A percentile compares a stretch with the other conserved stretches of the same genome.
These are phyloP conservation scores for Diabrotica virgifera DNA, from an alignment of 1,140 invertebrate genomes.

Conservation along the genomic window DNA sequence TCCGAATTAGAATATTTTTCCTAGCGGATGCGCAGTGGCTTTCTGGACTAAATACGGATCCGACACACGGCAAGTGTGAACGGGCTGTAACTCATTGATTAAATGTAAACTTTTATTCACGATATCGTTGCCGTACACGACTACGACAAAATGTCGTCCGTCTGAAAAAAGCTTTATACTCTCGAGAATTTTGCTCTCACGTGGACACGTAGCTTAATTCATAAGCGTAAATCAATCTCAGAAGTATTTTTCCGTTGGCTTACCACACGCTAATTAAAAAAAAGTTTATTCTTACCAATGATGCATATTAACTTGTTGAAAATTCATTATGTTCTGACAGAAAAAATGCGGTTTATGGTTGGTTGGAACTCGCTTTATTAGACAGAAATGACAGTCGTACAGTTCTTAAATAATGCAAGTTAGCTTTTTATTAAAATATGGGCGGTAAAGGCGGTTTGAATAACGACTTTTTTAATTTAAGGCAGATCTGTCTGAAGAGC, in stretches of 20 bases:
- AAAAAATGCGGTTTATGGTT: not conserved
- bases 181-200: too few relatives aligned
- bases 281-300: conserved; percentile 5
- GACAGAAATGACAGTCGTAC: not conserved
- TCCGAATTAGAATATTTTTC: too few relatives aligned
- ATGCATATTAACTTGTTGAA: conserved; percentile 14
- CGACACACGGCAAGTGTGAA: too few relatives aligned
- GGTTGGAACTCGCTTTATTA: not conserved
- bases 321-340: conserved; percentile 10
- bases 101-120: too few relatives aligned
- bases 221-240: conserved; percentile 15
- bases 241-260: not conserved
- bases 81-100: too few relatives aligned
- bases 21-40: too few relatives aligned
- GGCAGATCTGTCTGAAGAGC: too few relatives aligned
- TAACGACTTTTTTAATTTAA: not conserved
- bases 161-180: too few relatives aligned
- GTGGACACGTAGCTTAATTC: too few relatives aligned
- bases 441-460: not conserved
- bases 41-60: too few relatives aligned
- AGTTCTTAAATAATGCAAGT: not conserved
- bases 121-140: too few relatives aligned
- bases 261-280: conserved; percentile 9
- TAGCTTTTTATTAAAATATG: not conserved
- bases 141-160: too few relatives aligned